These are phyloP conservation scores for Noctua pronuba DNA, from an alignment of 2,888 invertebrate species.

Conservation along the genomic window DNA sequence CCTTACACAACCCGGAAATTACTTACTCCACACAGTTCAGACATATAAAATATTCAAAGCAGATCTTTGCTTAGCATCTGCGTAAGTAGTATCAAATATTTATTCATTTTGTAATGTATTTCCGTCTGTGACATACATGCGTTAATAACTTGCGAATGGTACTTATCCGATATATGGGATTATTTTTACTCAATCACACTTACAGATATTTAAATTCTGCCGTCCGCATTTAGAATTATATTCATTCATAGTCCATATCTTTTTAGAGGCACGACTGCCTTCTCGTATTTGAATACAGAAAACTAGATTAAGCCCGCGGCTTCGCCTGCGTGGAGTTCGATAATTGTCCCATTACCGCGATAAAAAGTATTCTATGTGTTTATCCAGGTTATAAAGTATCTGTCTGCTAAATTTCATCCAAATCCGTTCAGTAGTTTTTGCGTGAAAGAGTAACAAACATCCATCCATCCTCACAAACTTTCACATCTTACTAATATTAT, in stretches of 20 bases:
- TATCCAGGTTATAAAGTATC: too few species aligned
- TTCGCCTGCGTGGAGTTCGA: too few species aligned
- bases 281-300: not conserved
- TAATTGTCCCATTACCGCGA: too few species aligned
- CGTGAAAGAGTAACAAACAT: too few species aligned
- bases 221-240: not conserved
- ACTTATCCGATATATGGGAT: too few species aligned
- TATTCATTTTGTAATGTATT: not conserved
- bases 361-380: too few species aligned
- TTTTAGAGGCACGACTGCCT: not conserved
- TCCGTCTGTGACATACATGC: not conserved
- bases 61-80: not conserved
- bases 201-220: not conserved
- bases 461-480: too few species aligned
- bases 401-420: too few species aligned
- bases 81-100: not conserved
- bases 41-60: not conserved
- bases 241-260: not conserved
- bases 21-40: not conserved
- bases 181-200: not conserved
- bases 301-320: too few species aligned
- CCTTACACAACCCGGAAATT: not conserved
- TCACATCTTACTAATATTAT: too few species aligned
- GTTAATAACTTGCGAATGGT: too few species aligned
- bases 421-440: too few species aligned